Base-by-base conservation (phyloP, 2,888 invertebrate genomes). In the Ophion costatus region DNA sequence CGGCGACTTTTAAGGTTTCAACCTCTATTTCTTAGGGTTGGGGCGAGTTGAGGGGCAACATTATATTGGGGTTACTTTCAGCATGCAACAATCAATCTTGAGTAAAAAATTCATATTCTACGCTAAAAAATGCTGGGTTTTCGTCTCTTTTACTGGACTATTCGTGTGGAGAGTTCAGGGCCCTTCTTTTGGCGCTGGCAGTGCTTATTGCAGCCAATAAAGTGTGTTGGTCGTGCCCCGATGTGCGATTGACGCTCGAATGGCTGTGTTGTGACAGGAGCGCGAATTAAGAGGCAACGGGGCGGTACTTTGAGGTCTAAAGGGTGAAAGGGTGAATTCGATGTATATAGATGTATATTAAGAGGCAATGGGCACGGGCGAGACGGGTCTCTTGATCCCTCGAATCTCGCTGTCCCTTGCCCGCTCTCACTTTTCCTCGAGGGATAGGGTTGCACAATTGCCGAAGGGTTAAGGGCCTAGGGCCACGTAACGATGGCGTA, bases 211-310 rank as follows among this genome's bases (percentile, higher is more conserved):
- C 77, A 78, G 87, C 86, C 86, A 88, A 87, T 88, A 42, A 80
- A 84, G 64, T 57, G 33, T 63, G 80, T 38, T 74, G 42, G 29
- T 9, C 66, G 22, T 22, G 56, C 17, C 17, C 45, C 22, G 38
- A 9, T 33, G 45, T 64, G 73, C 76, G 91, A 91, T 91, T 91
- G 92, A 92, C 91, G 92, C 88, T 77, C 89, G 91, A 93, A 92
- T 92, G 89, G 88, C 76, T 77, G 88, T 92, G 91, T 92, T 92
- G 92, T 92, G 92, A 92, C 92, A 92, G 90, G 85, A 86, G 64
- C 77, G 82, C 85, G 90, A 89, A 90, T 90, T 90, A 90, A 90
- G 81, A 81, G 71, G 63, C 82, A 64, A 74, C 84, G 83, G 85
- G 82, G 79, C 85, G 82, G 67, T 76, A 67, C 82, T 85, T 82